phyloP scores from a whole-genome alignment of 2,888 invertebrate species.

The Pediacus dermestoides region DNA sequence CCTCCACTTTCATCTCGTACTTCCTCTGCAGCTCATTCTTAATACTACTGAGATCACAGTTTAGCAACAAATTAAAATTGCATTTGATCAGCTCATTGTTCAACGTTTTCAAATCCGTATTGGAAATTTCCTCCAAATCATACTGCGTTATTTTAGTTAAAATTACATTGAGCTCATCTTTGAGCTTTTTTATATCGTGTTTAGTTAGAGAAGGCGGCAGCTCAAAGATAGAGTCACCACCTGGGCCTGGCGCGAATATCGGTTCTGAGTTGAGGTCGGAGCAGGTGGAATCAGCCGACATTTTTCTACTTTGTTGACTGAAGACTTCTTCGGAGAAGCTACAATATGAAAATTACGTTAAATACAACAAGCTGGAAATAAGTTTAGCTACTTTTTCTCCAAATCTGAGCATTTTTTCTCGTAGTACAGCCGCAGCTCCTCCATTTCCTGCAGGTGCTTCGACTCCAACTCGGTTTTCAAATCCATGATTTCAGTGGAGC shows the following conservation, averaged over 20 bases:
- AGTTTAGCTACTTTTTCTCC: slow-evolving; percentile 64
- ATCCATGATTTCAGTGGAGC: slow-evolving; percentile 56
- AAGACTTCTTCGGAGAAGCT: slow-evolving; percentile 66
- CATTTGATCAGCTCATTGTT: slow-evolving; percentile 33
- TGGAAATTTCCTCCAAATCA: slow-evolving; percentile 34
- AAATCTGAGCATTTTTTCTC: slow-evolving; percentile 77
- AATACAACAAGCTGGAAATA: slow-evolving; percentile 15
- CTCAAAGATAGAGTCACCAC: slow-evolving; percentile 31
- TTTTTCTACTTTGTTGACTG: slow-evolving; percentile 62
- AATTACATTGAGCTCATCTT: slow-evolving; percentile 35
- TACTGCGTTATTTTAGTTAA: slow-evolving; percentile 30
- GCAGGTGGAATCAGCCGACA: slow-evolving; percentile 48
- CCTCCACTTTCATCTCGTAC: slow-evolving; percentile 36
- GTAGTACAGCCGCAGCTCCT: slow-evolving; percentile 73
- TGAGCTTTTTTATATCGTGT: slow-evolving; percentile 38
- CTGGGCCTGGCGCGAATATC: slow-evolving; percentile 35
- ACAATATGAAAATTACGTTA: slow-evolving; percentile 21
- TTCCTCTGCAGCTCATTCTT: slow-evolving; percentile 35
- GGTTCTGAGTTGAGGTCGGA: slow-evolving; percentile 50
- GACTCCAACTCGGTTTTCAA: slow-evolving; percentile 59
- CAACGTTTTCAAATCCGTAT: slow-evolving; percentile 34
- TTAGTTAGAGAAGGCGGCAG: slow-evolving; percentile 26
- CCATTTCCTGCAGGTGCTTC: slow-evolving; percentile 73
- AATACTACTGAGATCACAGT: slow-evolving; percentile 34
- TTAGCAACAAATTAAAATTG: slow-evolving; percentile 36